Evolutionary conservation across 2,888 invertebrate species (phyloP).

Genomic region (Drosophila nr. fundita): DNA sequence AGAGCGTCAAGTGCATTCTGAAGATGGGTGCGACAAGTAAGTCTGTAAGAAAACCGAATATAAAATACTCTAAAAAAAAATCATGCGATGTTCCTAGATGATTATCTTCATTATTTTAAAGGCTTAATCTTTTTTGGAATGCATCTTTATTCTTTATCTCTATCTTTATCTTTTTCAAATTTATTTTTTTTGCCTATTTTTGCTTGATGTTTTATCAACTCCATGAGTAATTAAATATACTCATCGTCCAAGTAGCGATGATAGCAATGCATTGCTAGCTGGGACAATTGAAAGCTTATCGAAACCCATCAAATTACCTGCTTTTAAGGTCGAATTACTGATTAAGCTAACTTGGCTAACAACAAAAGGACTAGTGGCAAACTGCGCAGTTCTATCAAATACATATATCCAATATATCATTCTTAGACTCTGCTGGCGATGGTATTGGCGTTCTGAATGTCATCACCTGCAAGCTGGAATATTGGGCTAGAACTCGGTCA

Average conservation of each 20-base stretch:
- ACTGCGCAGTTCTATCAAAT: conserved; percentile 92
- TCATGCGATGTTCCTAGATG: background rate
- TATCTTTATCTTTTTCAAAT: too few species aligned
- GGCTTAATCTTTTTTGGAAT: background rate
- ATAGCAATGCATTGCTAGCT: background rate
- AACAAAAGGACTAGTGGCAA: conserved; percentile 87
- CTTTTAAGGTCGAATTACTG: background rate
- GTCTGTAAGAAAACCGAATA: background rate
- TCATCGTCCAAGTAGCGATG: background rate
- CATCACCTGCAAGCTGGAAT: conserved; percentile 87
- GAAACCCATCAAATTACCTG: background rate
- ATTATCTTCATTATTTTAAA: background rate
- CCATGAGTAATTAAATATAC: background rate
- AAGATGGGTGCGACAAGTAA: background rate
- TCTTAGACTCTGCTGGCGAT: conserved; percentile 92
- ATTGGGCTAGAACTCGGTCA: conserved; percentile 86
- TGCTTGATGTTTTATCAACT: background rate
- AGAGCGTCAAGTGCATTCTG: conserved; percentile 2
- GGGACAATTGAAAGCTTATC: conserved; percentile 21
- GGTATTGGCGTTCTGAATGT: conserved; percentile 94
- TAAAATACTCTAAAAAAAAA: background rate
- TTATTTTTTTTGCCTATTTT: background rate
- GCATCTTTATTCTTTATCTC: background rate
- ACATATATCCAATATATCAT: conserved; percentile 88
- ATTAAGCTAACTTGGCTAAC: background rate